These are phyloP conservation scores for Eulemur rubriventer DNA, from an alignment of 2,797 vertebrate species.

Conservation along the genomic window DNA sequence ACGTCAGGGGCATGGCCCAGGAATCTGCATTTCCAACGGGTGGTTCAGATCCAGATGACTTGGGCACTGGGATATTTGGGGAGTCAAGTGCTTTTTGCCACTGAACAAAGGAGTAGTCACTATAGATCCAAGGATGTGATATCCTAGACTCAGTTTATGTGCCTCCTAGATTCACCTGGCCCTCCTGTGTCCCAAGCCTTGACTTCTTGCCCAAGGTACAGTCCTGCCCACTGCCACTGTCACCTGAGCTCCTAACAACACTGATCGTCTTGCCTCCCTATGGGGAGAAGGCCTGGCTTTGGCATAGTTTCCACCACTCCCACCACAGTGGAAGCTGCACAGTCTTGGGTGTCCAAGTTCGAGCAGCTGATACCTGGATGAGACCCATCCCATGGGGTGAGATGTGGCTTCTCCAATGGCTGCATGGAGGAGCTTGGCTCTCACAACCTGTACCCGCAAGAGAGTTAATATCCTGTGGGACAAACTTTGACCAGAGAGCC, in stretches of 20 bases:
- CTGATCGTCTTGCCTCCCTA: neutral
- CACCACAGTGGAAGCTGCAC: neutral
- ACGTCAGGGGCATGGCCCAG: neutral
- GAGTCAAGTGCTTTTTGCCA: neutral
- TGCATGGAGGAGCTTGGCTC: neutral
- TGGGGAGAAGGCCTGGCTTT: neutral
- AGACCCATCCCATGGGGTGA: accelerated
- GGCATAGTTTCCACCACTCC: neutral
- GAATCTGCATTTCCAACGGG: neutral
- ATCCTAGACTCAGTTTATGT: neutral
- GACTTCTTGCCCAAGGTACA: neutral
- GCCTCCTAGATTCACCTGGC: neutral
- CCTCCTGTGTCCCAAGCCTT: neutral
- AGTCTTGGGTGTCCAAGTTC: neutral
- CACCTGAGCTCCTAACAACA: neutral
- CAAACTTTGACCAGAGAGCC: neutral
- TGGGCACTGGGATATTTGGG: neutral
- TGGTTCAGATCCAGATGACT: neutral
- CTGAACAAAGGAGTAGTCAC: neutral
- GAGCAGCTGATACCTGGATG: neutral
- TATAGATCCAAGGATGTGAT: neutral
- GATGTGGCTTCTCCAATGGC: neutral
- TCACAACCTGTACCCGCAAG: accelerated
- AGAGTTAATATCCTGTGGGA: neutral
- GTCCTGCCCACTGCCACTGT: neutral